A percentile compares a stretch with the other conserved stretches of the same genome.
phyloP scores from a whole-genome alignment of 2,113 vertebrate species.

The Galeopterus variegatus region DNA sequence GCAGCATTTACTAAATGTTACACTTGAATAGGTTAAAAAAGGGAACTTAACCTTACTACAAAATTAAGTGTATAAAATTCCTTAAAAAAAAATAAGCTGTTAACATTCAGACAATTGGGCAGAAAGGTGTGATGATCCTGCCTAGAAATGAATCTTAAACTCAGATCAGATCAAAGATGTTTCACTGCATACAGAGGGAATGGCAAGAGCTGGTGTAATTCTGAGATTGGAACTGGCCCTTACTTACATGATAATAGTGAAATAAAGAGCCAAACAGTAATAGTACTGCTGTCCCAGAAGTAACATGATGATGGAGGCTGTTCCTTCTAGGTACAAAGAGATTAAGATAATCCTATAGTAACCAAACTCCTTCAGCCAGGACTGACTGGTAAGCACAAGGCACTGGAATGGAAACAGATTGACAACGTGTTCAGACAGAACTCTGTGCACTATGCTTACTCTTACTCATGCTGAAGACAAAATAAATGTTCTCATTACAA shows the following conservation, averaged over 20 bases:
- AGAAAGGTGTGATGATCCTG: neutral
- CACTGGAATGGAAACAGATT: conserved; percentile 88
- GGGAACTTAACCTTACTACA: neutral
- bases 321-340: conserved; percentile 93
- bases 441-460: neutral
- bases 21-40: neutral
- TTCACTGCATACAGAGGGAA: neutral
- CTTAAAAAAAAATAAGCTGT: neutral
- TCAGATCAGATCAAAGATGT: neutral
- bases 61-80: neutral
- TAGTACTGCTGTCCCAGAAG: conserved; percentile 91
- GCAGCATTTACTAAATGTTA: conserved; percentile 3
- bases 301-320: conserved; percentile 90
- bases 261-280: conserved; percentile 92
- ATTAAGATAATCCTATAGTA: conserved; percentile 95
- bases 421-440: neutral
- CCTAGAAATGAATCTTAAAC: neutral
- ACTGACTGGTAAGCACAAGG: conserved; percentile 92
- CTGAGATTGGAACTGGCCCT: neutral
- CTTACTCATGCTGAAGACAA: neutral
- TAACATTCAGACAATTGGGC: neutral
- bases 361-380: conserved; percentile 90
- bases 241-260: conserved; percentile 94
- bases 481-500: neutral
- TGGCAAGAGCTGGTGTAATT: neutral